These are phyloP conservation scores for Acanthiza pusilla DNA, from an alignment of 2,797 vertebrate genomes.

Conservation along the genomic window DNA sequence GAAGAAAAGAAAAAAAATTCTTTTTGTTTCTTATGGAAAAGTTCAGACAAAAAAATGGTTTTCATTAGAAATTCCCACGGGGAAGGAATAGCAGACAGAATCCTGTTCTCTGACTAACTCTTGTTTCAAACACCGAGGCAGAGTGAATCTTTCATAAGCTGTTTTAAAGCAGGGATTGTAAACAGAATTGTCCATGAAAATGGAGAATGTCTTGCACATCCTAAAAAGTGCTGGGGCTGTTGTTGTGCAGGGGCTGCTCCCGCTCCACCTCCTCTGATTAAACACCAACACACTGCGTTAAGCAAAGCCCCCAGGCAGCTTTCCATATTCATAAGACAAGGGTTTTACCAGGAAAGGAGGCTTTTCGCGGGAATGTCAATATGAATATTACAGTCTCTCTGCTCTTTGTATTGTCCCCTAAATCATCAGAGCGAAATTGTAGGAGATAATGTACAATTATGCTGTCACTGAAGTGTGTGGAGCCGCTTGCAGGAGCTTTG, in stretches of 20 bases:
- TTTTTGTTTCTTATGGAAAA: neutral
- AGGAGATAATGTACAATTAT: slow-evolving; percentile 27
- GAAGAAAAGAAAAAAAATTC: neutral
- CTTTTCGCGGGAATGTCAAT: slow-evolving; percentile 37
- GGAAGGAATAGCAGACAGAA: neutral
- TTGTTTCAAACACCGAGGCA: neutral
- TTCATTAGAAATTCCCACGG: neutral
- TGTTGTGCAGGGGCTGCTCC: neutral
- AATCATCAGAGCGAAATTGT: neutral
- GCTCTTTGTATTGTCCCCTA: slow-evolving; percentile 28
- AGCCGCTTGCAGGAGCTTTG: neutral
- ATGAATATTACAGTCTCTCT: slow-evolving; percentile 21
- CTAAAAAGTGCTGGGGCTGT: neutral
- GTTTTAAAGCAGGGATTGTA: neutral
- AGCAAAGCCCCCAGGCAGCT: slow-evolving; percentile 25
- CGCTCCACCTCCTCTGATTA: neutral
- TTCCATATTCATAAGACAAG: slow-evolving; percentile 47
- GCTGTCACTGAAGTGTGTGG: neutral
- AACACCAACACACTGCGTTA: neutral
- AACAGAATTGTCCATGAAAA: slow-evolving; percentile 36
- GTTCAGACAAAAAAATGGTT: slow-evolving; percentile 17
- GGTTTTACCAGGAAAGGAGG: neutral
- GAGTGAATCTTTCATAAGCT: slow-evolving; percentile 45
- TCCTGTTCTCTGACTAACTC: slow-evolving; percentile 4
- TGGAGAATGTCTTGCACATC: neutral